A percentile compares a stretch with the other conserved stretches of the same genome.
These are phyloP conservation scores for Tachycineta bicolor DNA, from an alignment of 2,113 vertebrate species.

Conservation along the genomic window DNA sequence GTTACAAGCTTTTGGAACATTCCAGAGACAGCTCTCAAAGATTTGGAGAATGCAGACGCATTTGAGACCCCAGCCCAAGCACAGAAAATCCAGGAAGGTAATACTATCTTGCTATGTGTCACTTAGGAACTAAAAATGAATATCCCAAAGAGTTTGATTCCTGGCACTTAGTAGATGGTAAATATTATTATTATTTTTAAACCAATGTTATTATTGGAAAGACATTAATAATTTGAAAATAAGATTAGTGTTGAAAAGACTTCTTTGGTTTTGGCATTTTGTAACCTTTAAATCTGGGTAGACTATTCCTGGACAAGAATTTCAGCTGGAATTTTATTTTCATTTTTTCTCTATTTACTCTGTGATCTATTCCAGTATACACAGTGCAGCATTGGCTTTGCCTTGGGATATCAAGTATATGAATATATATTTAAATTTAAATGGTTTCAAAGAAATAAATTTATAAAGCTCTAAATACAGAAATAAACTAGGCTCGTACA, in stretches of 20 bases:
- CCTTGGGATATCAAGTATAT: background rate
- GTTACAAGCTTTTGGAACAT: background rate
- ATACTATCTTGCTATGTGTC: constrained; percentile 16
- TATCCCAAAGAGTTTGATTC: constrained; percentile 19
- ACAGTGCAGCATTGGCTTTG: background rate
- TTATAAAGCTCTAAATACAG: background rate
- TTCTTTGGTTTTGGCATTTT: constrained; percentile 37
- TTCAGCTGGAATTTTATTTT: constrained; percentile 48
- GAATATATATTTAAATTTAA: background rate
- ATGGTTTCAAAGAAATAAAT: background rate
- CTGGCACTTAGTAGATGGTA: constrained; percentile 23
- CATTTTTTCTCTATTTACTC: constrained; percentile 49
- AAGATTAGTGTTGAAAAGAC: constrained; percentile 49
- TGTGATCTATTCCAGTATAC: constrained; percentile 26
- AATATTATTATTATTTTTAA: constrained; percentile 60
- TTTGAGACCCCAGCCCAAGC: background rate
- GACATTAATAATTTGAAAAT: constrained; percentile 57
- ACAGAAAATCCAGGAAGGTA: constrained; percentile 4
- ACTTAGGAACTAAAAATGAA: constrained; percentile 55
- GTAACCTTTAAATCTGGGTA: constrained; percentile 36
- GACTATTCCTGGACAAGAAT: constrained; percentile 53
- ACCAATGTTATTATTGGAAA: constrained; percentile 55
- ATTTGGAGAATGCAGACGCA: background rate
- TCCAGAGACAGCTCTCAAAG: background rate
- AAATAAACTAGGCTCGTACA: background rate